These are phyloP conservation scores for Pholis gunnellus DNA, from an alignment of 2,113 vertebrate species.

Conservation along the genomic window DNA sequence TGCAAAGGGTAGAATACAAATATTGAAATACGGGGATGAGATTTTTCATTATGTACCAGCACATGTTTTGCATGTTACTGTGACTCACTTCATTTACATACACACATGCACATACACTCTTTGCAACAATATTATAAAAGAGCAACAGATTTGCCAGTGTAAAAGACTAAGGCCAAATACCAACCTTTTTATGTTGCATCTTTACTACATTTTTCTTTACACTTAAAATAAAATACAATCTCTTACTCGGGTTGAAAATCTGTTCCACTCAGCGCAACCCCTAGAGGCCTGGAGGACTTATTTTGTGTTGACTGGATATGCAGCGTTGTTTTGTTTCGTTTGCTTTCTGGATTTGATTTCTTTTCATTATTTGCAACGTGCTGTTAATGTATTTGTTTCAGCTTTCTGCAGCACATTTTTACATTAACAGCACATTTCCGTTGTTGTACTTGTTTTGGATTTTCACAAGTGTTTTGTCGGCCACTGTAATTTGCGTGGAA, in stretches of 20 bases:
- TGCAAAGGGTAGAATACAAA: constrained; percentile 34
- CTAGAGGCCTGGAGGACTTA: neutral
- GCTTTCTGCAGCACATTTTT: neutral
- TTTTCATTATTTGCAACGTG: neutral
- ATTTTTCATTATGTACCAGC: constrained; percentile 6
- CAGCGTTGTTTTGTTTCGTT: too few species aligned
- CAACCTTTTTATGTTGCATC: neutral
- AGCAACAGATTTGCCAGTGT: neutral
- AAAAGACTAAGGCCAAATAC: neutral
- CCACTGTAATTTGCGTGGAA: neutral
- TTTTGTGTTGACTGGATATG: too few species aligned
- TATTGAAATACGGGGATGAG: neutral
- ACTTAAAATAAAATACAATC: too few species aligned
- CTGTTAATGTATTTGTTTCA: neutral
- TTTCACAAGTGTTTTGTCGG: neutral
- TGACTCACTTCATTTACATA: neutral
- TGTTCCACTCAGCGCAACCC: neutral
- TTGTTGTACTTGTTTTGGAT: neutral
- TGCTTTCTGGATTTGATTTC: too few species aligned
- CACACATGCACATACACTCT: neutral
- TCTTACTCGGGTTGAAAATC: neutral
- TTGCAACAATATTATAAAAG: neutral
- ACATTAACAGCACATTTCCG: neutral
- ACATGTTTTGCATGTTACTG: neutral
- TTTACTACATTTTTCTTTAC: neutral